A percentile compares a stretch with the other conserved stretches of the same genome.
phyloP scores from a whole-genome alignment of 2,797 vertebrate genomes.

The Podarcis lilfordi region DNA sequence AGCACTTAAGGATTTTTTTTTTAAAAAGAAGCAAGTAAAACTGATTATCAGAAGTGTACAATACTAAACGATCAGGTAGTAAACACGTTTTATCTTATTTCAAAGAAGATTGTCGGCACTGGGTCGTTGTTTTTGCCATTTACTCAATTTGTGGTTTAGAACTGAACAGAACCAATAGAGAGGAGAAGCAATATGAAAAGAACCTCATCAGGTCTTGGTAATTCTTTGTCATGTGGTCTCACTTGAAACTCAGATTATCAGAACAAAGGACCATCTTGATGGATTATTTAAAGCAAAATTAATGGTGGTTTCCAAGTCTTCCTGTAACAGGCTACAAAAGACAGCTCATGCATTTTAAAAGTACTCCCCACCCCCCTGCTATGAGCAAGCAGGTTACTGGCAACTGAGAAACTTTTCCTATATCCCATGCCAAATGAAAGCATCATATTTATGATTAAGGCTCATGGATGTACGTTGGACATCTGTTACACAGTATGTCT shows the following conservation, averaged over 20 bases:
- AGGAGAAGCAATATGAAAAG: slow-evolving; percentile 62
- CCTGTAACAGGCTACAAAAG: slow-evolving; percentile 59
- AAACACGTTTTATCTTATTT: slow-evolving; percentile 40
- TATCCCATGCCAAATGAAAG: slow-evolving; percentile 66
- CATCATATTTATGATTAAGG: slow-evolving; percentile 74
- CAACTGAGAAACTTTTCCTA: slow-evolving; percentile 66
- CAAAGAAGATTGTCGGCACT: slow-evolving; percentile 50
- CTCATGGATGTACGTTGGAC: slow-evolving; percentile 65
- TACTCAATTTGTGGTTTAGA: slow-evolving; percentile 61
- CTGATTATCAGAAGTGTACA: slow-evolving; percentile 28
- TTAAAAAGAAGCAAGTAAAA: slow-evolving; percentile 53
- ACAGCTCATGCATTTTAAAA: slow-evolving; percentile 67
- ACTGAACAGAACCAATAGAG: slow-evolving; percentile 66
- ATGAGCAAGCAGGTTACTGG: slow-evolving; percentile 68
- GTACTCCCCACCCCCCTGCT: slow-evolving; percentile 49
- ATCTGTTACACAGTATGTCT: slow-evolving; percentile 75
- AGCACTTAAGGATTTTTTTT: slow-evolving; percentile 46
- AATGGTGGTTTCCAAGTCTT: slow-evolving; percentile 71
- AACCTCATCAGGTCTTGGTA: slow-evolving; percentile 69
- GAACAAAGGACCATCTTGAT: slow-evolving; percentile 78
- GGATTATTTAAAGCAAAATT: slow-evolving; percentile 76
- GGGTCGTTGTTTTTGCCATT: slow-evolving; percentile 46
- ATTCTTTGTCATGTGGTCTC: slow-evolving; percentile 75
- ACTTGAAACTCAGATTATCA: slow-evolving; percentile 80
- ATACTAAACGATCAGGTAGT: neutral